Base-by-base conservation (phyloP, 2,888 invertebrate species). In the Carpatolechia fugitivella region DNA sequence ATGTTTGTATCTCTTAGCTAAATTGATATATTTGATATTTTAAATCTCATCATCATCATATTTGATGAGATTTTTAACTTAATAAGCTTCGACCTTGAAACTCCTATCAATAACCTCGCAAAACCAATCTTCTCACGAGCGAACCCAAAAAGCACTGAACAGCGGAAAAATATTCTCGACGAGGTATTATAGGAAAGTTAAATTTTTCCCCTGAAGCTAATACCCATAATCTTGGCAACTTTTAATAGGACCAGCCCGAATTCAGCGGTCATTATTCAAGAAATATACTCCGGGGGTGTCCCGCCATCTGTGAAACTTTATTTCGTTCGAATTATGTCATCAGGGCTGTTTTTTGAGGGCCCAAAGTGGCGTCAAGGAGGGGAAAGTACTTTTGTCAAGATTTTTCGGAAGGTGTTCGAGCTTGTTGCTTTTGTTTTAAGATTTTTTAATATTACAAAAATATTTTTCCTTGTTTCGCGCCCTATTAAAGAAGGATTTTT, bases 191-290 rank as follows among this genome's bases (percentile, higher is more conserved):
- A 76, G 72, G 70, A 81, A 85, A 82, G 79, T 88, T 78, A 76
- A 77, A 82, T 78, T 78, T 67, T 70, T 81, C 80, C 78, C 82
- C 69, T 67, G 78, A 70, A 82, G 85, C 82, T 85, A 85, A 86
- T 86, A 79, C 75, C 75, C 85, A 85, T 88, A 88, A 89, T 87
- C 85, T 85, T 81, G 71, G 80, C 76, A 88, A 89, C 82, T 89
- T 88, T 89, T 89, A 88, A 88, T 88, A 84, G 88, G 85, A 80
- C 81, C 74, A 76, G 62, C 74, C 78, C 79, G 69, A 83, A 82
- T 85, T 87, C 85, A 87, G 83, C 77, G 83, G 82, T 74, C 78
- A 80, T 88, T 87, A 87, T 83, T 85, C 85, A 86, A 78, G 78
- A 82, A 82, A 84, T 84, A 83, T 82, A 80, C 79, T 76, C 76